Base-by-base conservation (phyloP, 2,797 vertebrate species). In the Nyctalus aviator region DNA sequence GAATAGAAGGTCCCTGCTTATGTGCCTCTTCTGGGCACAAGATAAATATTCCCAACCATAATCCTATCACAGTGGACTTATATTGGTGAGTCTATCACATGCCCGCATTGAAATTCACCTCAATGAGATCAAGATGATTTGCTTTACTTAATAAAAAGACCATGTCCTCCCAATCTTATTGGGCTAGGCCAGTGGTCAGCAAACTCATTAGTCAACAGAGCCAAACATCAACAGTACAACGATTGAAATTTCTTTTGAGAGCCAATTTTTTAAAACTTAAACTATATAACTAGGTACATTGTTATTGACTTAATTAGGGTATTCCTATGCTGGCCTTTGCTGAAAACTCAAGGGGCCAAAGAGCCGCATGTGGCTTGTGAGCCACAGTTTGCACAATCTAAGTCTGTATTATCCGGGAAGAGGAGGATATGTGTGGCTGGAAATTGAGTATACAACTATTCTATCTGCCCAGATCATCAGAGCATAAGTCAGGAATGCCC, bases 401-500 rank as follows among this genome's bases (percentile, higher is more conserved):
- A n/a, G 37, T 18, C 21, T 4, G 21, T 4, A n/a, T 71, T 27
- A 57, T 27, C 35, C 44, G 41, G 46, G 53, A 46, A 50, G 72
- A 6, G 0, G 18, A 13, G 1, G 18, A n/a, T 13, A 27, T 10
- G 25, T 12, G 2, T 25, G 30, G 6, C 68, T 10, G 48, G n/a
- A n/a, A 7, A 1, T 0, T 0, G 14, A 3, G 13, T 0, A 5
- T 53, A 15, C 2, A 13, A 23, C 14, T 14, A 5, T 6, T 5
- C 10, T 27, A 2, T 0, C 1, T 3, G 50, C 37, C 44, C 3
- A 23, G 78, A 48, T 1, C 37, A 0, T 27, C 53, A 27, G 53
- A 21, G 14, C 17, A 0, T 3, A 3, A 3, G 7, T 14, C 17
- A 25, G 8, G 64, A 8, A 10, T 25, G 20, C 9, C 17, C 17